Base-by-base conservation (phyloP, 1,140 invertebrate genomes). In the Diorhabda carinulata region DNA sequence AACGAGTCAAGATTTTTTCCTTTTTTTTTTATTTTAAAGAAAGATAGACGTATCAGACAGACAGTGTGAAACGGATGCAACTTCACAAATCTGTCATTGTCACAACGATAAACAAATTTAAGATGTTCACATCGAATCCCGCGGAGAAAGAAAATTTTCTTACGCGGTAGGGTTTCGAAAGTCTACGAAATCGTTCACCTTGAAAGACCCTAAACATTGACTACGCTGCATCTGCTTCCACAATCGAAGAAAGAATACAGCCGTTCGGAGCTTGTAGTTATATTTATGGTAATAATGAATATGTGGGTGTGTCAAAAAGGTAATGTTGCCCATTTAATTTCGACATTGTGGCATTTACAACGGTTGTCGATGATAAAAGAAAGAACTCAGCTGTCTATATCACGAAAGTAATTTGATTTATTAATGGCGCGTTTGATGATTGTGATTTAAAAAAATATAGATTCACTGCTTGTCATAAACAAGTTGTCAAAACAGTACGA, bases 1-100 rank as follows among this genome's bases (percentile, higher is more conserved):
- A 65, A 65, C 64, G 64, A 65, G 47, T 64, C 8, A 10, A 44
- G 43, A 43, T 7, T n/a, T n/a, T 62, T 62, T 62, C 42, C 42
- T 60, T 60, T 60, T n/a, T 56, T 56, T n/a, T 56, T 25, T 44
- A n/a, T 62, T 43, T 62, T 8, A 8, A 41, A 10, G 61, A n/a
- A 8, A 52, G 47, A 6, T 2, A 52, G 47, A 52, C 47, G 47
- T 25, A 25, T 25, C 25, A 25, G 47, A 52, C 47, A 52, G 25
- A 52, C 47, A 41, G 25, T 41, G 59, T 41, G 59, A 40, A 65
- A 52, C 64, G 64, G 64, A 65, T 65, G 64, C n/a, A 56, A 6
- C 56, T 57, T 41, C 64, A 65, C 64, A 65, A 57, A 65, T 65
- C 64, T 65, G 56, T 65, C 64, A 65, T 57, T 65, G 64, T 65